Percentiles rank a stretch among this genome's conserved stretches.
Evolutionary conservation across 1,140 invertebrate genomes (phyloP).

Genomic region (Drosophila erecta): DNA sequence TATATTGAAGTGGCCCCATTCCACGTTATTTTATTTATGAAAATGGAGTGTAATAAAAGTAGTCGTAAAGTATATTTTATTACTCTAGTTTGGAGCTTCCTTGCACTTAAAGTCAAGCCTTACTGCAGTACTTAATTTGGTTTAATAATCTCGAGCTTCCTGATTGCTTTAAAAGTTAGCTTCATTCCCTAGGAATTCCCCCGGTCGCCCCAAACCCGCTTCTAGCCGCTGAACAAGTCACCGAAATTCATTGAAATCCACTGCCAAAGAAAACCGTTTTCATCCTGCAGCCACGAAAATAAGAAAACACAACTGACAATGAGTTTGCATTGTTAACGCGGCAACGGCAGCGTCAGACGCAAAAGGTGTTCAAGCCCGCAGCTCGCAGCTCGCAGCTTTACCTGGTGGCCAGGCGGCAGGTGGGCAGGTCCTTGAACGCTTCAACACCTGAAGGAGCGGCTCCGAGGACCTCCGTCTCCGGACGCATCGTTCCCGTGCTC

Average conservation of each 20-base stretch:
- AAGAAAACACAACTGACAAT: slow-evolving; percentile 69
- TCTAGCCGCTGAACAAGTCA: slow-evolving; percentile 27
- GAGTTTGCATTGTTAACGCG: slow-evolving; percentile 79
- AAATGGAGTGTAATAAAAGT: neutral
- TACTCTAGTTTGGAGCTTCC: neutral
- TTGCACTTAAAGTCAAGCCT: neutral
- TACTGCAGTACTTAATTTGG: neutral
- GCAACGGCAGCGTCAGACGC: slow-evolving; percentile 15
- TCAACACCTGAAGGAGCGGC: slow-evolving; percentile 54
- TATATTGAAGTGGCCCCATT: neutral
- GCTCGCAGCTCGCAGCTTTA: slow-evolving; percentile 41
- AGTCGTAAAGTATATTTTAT: neutral
- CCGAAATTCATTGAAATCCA: slow-evolving; percentile 45
- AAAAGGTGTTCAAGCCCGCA: slow-evolving; percentile 71
- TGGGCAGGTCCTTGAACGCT: slow-evolving; percentile 69
- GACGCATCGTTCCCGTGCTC: slow-evolving; percentile 22
- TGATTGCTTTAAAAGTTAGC: slow-evolving; percentile 4
- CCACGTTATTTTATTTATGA: neutral
- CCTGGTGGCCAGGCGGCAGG: slow-evolving; percentile 43
- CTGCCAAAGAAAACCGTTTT: slow-evolving; percentile 38
- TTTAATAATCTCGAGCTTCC: neutral
- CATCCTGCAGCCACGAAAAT: slow-evolving; percentile 34
- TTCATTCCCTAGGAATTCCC: neutral
- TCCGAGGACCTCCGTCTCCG: slow-evolving; percentile 24
- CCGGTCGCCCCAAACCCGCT: neutral